Conservation (phyloP, 1,140 invertebrate species). For the Drosophila quadrilineata region DNA sequence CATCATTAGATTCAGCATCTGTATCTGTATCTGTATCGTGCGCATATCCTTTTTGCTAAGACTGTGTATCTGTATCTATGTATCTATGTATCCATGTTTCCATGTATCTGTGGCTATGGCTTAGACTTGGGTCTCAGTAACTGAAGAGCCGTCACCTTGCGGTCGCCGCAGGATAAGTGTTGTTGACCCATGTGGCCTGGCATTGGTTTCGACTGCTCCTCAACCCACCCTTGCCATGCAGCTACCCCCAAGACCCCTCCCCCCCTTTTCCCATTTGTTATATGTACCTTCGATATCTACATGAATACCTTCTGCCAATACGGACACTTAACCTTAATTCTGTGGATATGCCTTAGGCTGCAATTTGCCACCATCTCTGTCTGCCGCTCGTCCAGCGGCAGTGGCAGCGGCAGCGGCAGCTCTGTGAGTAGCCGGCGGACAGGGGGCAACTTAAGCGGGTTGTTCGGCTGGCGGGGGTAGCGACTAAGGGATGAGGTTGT, state of each 20-base stretch:
- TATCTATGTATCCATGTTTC: no score
- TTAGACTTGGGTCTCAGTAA: neutral
- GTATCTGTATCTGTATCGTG: neutral
- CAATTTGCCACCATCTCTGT: neutral
- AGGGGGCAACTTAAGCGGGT: no score
- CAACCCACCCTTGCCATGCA: no score
- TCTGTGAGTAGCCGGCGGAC: no score
- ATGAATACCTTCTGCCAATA: constrained; percentile 1
- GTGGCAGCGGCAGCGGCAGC: neutral
- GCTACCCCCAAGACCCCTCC: neutral
- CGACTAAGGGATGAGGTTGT: neutral
- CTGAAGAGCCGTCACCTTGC: constrained; percentile 47
- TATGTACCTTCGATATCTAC: neutral
- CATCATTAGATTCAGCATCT: neutral
- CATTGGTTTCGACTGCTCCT: no score
- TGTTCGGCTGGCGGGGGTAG: neutral
- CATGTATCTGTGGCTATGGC: neutral
- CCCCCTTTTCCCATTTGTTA: neutral
- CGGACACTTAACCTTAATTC: constrained; percentile 65
- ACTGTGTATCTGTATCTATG: no score
- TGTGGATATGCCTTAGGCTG: constrained; percentile 3
- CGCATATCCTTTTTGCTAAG: neutral
- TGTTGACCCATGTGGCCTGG: constrained; percentile 64
- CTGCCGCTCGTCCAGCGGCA: constrained; percentile 38
- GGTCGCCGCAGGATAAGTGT: constrained; percentile 44